A percentile compares a stretch with the other conserved stretches of the same genome.
These are phyloP conservation scores for Argopecten irradians DNA, from an alignment of 1,140 invertebrate genomes.

Conservation along the genomic window DNA sequence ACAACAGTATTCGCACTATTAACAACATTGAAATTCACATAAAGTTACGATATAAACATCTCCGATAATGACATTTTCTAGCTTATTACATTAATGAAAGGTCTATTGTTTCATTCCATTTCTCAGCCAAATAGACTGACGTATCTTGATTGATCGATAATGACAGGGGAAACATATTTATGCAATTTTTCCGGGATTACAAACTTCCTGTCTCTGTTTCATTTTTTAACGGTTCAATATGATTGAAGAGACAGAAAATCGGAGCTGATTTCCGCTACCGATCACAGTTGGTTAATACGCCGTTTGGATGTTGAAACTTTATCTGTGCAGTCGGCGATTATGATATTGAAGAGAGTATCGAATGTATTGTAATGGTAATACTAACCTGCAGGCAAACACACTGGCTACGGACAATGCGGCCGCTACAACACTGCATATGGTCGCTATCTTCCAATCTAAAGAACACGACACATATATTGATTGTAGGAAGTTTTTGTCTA, in stretches of 20 bases:
- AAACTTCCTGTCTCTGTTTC: not conserved
- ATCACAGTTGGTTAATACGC: not conserved
- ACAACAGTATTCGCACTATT: not conserved
- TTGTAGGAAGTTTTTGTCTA: too few species aligned
- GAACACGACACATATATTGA: not conserved
- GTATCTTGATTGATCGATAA: not conserved
- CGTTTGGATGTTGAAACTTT: not conserved
- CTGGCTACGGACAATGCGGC: slow-evolving; percentile 82
- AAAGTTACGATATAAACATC: not conserved
- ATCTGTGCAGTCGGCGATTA: not conserved
- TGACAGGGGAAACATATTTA: not conserved
- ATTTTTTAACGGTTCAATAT: not conserved
- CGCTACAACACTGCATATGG: slow-evolving; percentile 68
- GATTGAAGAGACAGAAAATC: not conserved
- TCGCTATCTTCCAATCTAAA: slow-evolving; percentile 58
- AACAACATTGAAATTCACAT: not conserved
- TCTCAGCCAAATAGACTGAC: not conserved
- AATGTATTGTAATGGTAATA: not conserved
- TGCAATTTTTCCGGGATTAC: not conserved
- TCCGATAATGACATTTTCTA: too few species aligned
- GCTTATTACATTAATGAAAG: not conserved
- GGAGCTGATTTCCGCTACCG: not conserved
- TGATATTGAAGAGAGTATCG: not conserved
- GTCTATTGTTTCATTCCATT: not conserved
- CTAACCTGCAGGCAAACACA: slow-evolving; percentile 84